These are phyloP conservation scores for Tetanocera ferruginea DNA, from an alignment of 2,888 invertebrate genomes.

Conservation along the genomic window DNA sequence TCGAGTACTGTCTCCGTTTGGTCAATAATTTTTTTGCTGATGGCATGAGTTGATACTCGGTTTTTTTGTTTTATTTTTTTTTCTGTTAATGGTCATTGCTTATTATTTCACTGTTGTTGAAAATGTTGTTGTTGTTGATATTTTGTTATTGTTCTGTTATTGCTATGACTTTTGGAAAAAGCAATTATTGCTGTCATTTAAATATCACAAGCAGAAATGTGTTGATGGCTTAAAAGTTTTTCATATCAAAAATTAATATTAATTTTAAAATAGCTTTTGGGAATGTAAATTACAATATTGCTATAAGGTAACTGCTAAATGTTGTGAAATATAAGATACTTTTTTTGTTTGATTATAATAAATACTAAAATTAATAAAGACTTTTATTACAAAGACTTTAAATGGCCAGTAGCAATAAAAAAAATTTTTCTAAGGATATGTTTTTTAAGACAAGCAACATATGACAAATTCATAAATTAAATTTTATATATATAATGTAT, in stretches of 20 bases:
- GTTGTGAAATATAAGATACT: too few species aligned
- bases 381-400: too few species aligned
- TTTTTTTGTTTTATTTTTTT: too few species aligned
- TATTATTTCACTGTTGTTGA: conserved; percentile 2
- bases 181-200: conserved; percentile 46
- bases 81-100: conserved; percentile 23
- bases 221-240: not conserved
- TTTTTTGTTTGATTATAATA: too few species aligned
- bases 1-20: conserved; percentile 60
- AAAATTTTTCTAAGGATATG: too few species aligned
- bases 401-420: too few species aligned
- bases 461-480: too few species aligned
- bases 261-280: not conserved
- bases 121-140: conserved; percentile 24
- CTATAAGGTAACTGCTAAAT: too few species aligned
- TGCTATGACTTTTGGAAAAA: conserved; percentile 37
- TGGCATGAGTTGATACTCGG: not conserved
- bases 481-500: too few species aligned
- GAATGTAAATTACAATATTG: too few species aligned
- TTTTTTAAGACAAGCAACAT: too few species aligned
- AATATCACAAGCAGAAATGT: not conserved
- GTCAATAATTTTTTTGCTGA: conserved; percentile 1
- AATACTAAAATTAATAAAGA: too few species aligned
- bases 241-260: conserved; percentile 23
- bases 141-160: conserved; percentile 24